phyloP scores from a whole-genome alignment of 2,888 invertebrate species.

The Mactromeris polynyma region DNA sequence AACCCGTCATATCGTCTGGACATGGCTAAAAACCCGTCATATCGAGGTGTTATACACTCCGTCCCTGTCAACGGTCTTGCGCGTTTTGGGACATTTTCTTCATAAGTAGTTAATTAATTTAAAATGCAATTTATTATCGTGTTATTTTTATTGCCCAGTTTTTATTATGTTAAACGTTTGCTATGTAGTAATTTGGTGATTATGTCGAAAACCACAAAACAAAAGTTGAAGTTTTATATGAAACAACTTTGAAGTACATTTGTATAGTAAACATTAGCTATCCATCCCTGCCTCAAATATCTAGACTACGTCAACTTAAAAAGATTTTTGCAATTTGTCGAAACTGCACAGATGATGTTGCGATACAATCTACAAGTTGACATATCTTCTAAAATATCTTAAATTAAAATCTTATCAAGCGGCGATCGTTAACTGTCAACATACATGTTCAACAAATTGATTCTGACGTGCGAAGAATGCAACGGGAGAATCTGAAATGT shows the following conservation, averaged over 20 bases:
- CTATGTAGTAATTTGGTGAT: too few relatives aligned
- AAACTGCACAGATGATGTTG: not conserved
- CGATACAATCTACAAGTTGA: not conserved
- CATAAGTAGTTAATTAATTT: not conserved
- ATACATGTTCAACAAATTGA: not conserved
- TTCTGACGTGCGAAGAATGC: not conserved
- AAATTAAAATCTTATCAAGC: constrained; percentile 15
- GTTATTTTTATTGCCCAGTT: constrained; percentile 5
- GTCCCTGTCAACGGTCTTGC: not conserved
- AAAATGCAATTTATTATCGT: constrained; percentile 1
- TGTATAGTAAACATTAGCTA: not conserved
- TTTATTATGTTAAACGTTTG: not conserved
- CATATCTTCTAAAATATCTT: constrained; percentile 15
- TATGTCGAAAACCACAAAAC: not conserved
- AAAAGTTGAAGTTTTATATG: not conserved
- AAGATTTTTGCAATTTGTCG: constrained; percentile 5
- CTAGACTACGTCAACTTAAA: not conserved
- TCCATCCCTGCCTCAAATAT: not conserved
- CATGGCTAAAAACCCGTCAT: constrained; percentile 15
- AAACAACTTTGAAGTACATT: not conserved
- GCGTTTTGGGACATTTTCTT: not conserved
- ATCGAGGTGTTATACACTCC: not conserved
- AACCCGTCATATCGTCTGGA: constrained; percentile 4
- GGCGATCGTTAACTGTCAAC: not conserved
- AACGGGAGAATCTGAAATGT: not conserved